These are phyloP conservation scores for Pseudomugil tenellus DNA, from an alignment of 2,797 vertebrate species.

Conservation along the genomic window DNA sequence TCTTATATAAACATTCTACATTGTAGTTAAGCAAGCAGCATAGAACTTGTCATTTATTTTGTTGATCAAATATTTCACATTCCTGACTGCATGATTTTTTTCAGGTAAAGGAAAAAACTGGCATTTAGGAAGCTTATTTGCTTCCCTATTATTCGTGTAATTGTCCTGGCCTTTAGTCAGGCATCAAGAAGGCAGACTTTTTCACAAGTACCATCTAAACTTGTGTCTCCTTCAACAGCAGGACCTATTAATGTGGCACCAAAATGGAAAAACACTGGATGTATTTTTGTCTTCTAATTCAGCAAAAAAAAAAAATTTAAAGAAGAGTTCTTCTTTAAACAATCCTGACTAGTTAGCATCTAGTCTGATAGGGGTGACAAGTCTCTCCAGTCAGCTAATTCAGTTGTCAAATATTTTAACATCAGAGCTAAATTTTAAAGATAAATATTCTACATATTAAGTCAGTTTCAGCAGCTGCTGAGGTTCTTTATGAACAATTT, in stretches of 20 bases:
- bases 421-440: slow-evolving; percentile 10
- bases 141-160: neutral
- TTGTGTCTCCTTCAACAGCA: neutral
- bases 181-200: neutral
- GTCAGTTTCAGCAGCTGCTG: neutral
- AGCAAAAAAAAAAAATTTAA: slow-evolving; percentile 2
- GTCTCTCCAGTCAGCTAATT: neutral
- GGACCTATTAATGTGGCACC: neutral
- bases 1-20: neutral
- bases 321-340: slow-evolving; percentile 4
- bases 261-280: neutral
- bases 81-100: neutral
- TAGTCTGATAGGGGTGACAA: neutral
- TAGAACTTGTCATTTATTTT: neutral
- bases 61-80: neutral
- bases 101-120: neutral
- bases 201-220: neutral
- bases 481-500: slow-evolving; percentile 1
- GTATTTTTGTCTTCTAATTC: slow-evolving; percentile 1
- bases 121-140: neutral
- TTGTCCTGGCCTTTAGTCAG: neutral
- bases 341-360: slow-evolving; percentile 1
- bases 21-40: neutral
- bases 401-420: neutral
- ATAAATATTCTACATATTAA: neutral